Evolutionary conservation across 2,113 vertebrate genomes (phyloP).

Genomic region (Chionodraco myersi): DNA sequence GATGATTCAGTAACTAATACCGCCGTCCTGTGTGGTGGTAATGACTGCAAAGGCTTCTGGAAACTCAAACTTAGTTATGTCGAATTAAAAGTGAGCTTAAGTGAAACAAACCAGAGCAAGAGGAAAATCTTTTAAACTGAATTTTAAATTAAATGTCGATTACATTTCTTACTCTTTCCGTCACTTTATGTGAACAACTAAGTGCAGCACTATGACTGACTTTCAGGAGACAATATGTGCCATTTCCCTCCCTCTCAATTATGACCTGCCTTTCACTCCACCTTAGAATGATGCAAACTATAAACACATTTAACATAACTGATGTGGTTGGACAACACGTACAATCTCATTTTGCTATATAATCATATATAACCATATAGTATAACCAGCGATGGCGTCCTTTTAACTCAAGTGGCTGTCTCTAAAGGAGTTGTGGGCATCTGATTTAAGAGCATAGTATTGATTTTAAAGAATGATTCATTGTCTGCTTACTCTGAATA

Average conservation of each 20-base stretch:
- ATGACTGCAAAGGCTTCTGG: too few relatives aligned
- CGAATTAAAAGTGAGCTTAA: too few relatives aligned
- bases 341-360: neutral
- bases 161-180: too few relatives aligned
- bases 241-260: neutral
- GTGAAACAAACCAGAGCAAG: too few relatives aligned
- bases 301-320: neutral
- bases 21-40: too few relatives aligned
- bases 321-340: neutral
- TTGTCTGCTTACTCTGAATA: neutral
- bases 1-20: too few relatives aligned
- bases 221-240: neutral
- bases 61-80: too few relatives aligned
- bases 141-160: too few relatives aligned
- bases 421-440: neutral
- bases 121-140: too few relatives aligned
- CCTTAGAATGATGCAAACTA: neutral
- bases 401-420: neutral
- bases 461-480: conserved; percentile 34
- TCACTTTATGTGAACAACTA: neutral
- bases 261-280: neutral
- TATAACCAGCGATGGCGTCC: neutral
- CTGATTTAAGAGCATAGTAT: conserved; percentile 23
- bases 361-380: too few relatives aligned
- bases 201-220: neutral